Evolutionary conservation across 2,113 vertebrate species (phyloP).

Genomic region (Columbina picui): DNA sequence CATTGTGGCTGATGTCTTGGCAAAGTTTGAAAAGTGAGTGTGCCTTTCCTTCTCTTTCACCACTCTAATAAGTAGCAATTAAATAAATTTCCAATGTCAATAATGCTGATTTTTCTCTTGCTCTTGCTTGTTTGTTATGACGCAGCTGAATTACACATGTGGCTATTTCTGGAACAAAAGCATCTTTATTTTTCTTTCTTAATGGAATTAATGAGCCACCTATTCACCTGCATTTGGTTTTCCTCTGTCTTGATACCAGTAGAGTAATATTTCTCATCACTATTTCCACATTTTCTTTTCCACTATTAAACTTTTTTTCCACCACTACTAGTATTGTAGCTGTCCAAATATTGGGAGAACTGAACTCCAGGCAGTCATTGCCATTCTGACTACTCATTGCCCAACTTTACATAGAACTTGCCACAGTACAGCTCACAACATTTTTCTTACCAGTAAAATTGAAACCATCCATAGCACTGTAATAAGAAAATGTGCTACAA

Average conservation of each 20-base stretch:
- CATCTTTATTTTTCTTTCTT: background rate
- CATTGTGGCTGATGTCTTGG: constrained; percentile 91
- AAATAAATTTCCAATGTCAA: background rate
- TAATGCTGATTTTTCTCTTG: background rate
- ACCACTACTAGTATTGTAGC: background rate
- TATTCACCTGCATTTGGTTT: background rate
- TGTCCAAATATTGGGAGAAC: background rate
- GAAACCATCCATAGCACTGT: background rate
- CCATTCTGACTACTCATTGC: background rate
- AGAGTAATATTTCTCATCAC: background rate
- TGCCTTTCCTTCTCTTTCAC: background rate
- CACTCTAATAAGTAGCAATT: background rate
- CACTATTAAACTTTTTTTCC: background rate
- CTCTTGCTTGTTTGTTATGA: background rate
- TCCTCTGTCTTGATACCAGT: background rate
- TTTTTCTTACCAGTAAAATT: background rate
- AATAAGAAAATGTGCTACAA: background rate
- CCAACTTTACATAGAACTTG: background rate
- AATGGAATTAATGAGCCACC: background rate
- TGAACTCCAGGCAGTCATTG: background rate
- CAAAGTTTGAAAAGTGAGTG: constrained; percentile 96
- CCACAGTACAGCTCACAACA: background rate
- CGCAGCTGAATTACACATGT: background rate
- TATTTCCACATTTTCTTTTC: background rate
- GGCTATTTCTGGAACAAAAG: background rate